Conservation (phyloP, 2,888 invertebrate species). For the Macropis europaea region DNA sequence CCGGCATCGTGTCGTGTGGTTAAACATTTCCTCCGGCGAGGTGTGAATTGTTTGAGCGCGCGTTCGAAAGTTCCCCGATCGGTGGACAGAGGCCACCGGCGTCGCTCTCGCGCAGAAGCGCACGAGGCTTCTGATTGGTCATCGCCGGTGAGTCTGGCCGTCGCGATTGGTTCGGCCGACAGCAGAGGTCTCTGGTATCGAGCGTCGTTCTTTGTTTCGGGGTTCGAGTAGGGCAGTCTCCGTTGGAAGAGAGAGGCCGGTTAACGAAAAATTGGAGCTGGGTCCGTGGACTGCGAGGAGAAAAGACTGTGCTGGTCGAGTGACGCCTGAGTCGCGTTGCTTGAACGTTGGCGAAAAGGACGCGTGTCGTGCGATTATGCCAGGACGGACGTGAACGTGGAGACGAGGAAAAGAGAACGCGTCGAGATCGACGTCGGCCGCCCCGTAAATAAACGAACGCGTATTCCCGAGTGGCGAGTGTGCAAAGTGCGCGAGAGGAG, state of each 20-base stretch:
- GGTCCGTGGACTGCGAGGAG: too few relatives aligned
- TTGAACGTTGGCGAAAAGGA: conserved; percentile 34
- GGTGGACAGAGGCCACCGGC: conserved; percentile 66
- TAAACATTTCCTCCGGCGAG: too few relatives aligned
- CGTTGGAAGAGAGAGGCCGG: conserved; percentile 65
- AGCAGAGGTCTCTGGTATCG: too few relatives aligned
- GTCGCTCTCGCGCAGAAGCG: too few relatives aligned
- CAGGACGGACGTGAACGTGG: conserved; percentile 49
- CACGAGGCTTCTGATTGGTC: too few relatives aligned
- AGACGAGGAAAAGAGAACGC: conserved; percentile 38
- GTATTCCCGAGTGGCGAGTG: conserved; percentile 58
- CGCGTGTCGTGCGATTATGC: conserved; percentile 52
- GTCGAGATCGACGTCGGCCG: conserved; percentile 43
- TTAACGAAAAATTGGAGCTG: conserved; percentile 64
- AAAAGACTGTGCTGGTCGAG: conserved; percentile 16
- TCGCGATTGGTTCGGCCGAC: too few relatives aligned
- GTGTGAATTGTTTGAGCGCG: too few relatives aligned
- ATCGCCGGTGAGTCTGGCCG: too few relatives aligned
- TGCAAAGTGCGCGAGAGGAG: conserved; percentile 60
- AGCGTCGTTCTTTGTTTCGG: conserved; percentile 79
- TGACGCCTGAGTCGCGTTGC: conserved; percentile 44
- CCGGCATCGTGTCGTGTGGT: too few relatives aligned
- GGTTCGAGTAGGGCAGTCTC: conserved; percentile 65
- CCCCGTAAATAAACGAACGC: conserved; percentile 61
- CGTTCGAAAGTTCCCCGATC: too few relatives aligned